A percentile compares a stretch with the other conserved stretches of the same genome.
Evolutionary conservation across 2,113 vertebrate species (phyloP).

Genomic region (Chionis minor): DNA sequence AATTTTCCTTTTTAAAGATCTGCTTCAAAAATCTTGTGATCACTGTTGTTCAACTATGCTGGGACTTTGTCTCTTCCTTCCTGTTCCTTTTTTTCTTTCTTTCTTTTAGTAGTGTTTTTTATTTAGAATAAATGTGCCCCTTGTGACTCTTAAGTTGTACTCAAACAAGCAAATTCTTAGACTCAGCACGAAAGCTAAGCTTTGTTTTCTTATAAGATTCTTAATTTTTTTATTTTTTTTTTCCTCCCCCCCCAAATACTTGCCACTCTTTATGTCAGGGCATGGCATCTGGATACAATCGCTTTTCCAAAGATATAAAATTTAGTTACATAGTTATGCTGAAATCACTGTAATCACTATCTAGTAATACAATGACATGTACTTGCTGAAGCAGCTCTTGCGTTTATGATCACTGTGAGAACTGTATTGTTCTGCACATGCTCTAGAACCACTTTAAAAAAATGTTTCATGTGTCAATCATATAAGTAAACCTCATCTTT

Average conservation of each 20-base stretch:
- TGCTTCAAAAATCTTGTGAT: constrained; percentile 36
- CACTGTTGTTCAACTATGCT: neutral
- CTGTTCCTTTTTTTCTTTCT: constrained; percentile 26
- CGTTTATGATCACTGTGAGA: neutral
- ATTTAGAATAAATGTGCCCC: neutral
- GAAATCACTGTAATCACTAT: neutral
- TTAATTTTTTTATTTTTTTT: neutral
- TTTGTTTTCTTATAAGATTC: neutral
- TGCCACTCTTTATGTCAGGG: neutral
- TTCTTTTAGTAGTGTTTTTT: constrained; percentile 35
- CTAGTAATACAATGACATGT: neutral
- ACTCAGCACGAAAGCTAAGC: neutral
- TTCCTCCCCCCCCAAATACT: neutral
- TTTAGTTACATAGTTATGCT: neutral
- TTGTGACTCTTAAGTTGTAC: constrained; percentile 17
- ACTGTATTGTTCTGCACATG: neutral
- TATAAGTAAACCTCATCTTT: neutral
- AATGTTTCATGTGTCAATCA: neutral
- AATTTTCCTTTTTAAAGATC: neutral
- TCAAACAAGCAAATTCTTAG: neutral
- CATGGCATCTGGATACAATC: no score
- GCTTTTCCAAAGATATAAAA: neutral
- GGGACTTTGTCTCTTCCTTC: constrained; percentile 15
- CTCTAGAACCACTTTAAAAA: neutral
- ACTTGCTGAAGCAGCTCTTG: neutral